Base-by-base conservation (phyloP, 2,888 invertebrate genomes). In the Lepidochrysops patricia region DNA sequence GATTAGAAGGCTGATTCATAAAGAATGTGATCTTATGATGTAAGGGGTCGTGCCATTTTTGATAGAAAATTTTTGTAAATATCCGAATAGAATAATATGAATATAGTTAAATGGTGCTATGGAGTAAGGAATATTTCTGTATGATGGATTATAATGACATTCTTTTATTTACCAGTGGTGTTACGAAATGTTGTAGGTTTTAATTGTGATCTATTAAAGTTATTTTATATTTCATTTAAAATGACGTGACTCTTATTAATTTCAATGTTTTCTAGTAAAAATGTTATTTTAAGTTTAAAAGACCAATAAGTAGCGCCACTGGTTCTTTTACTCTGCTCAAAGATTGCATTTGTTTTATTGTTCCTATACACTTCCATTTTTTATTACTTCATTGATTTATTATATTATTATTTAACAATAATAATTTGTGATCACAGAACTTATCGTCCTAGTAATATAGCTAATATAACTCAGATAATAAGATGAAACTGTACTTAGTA, bases 341-440 rank as follows among this genome's bases (percentile, higher is more conserved):
- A 72, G 66, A 62, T 60, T 72, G 76, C 76, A 75, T 77, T 76
- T 76, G 63, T 66, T 66, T 60, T 60, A 43, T 62, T 69, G 72
- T 73, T 72, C 72, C 72, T 73, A 70, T 60, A 58, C 37, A 62
- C 62, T 19, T 29, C 12, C 1, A 65, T 61, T 63, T 64, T 59
- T 57, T 61, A 56, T 57, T 60, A 60, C 64, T 61, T 62, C 27
- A 58, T 49, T 27, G 27, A 13, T 50, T 27, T 15, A 50, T 19
- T 43, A 43, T 9, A 19, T 9, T 29, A 29, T 29, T 29, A 9
- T 43, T 9, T 12, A 43, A 43, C 43, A 43, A 43, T 43, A 37
- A n/a, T 37, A 29, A 29, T 29, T 29, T 43, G 9, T 19, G 15
- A 15, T 43, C 43, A 43, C 43, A 12, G 2, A 29, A 29, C 29